phyloP scores from a whole-genome alignment of 2,888 invertebrate species.

The Drosophila melanosoma region DNA sequence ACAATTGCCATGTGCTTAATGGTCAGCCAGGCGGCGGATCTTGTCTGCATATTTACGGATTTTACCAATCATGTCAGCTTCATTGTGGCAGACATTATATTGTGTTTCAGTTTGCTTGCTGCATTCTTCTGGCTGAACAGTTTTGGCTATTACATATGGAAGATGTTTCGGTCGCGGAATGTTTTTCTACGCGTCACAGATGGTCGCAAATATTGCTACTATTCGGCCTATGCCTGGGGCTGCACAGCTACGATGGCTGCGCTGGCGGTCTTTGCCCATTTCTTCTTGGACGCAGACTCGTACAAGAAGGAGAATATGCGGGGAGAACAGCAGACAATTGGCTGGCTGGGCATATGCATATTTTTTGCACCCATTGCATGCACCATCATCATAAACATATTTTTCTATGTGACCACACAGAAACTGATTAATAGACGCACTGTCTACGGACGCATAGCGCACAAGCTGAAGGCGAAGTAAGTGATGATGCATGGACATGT shows the following conservation, averaged over 20 bases:
- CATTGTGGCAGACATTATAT: constrained; percentile 91
- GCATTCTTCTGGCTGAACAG: constrained; percentile 95
- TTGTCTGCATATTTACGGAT: constrained; percentile 92
- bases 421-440: constrained; percentile 92
- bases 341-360: constrained; percentile 92
- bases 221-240: constrained; percentile 92
- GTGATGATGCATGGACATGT: constrained; percentile 23
- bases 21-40: constrained; percentile 91
- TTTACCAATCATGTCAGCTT: constrained; percentile 92
- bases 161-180: constrained; percentile 93
- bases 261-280: constrained; percentile 92
- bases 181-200: constrained; percentile 94
- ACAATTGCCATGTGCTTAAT: constrained; percentile 92
- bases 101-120: constrained; percentile 91
- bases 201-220: constrained; percentile 94
- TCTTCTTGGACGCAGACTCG: constrained; percentile 88
- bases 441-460: constrained; percentile 94
- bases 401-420: constrained; percentile 92
- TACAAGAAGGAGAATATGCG: constrained; percentile 86
- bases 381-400: constrained; percentile 91
- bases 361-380: constrained; percentile 93
- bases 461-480: constrained; percentile 93
- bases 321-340: constrained; percentile 90
- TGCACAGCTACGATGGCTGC: constrained; percentile 89
- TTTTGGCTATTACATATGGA: constrained; percentile 95